These are phyloP conservation scores for Zelostemma sp. DNA, from an alignment of 1,140 invertebrate genomes.

Conservation along the genomic window DNA sequence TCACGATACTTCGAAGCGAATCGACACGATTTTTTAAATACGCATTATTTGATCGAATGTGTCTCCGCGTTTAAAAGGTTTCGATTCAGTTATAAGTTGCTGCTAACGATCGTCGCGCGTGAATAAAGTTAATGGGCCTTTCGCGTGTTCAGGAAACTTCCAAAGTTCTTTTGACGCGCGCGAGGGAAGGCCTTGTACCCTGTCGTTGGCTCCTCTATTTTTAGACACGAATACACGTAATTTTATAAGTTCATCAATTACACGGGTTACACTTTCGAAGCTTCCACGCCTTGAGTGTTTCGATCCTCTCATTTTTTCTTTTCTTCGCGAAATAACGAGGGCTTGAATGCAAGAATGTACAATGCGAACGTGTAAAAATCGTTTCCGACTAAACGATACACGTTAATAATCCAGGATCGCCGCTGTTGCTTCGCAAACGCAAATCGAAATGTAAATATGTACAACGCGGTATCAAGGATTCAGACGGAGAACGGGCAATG, in stretches of 20 bases:
- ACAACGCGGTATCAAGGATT: conserved; percentile 18
- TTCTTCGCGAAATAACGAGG: too few relatives aligned
- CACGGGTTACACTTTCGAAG: background rate
- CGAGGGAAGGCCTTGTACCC: conserved; percentile 16
- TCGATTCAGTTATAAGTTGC: conserved; percentile 13
- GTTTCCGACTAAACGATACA: conserved; percentile 7
- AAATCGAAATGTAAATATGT: conserved; percentile 2
- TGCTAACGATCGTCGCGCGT: conserved; percentile 31
- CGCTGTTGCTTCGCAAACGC: background rate
- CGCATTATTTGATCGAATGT: background rate
- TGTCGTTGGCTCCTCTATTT: background rate
- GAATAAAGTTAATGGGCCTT: conserved; percentile 57
- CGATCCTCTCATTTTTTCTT: too few relatives aligned
- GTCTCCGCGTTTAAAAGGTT: background rate
- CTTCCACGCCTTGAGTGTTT: background rate
- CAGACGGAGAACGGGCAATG: conserved; percentile 46
- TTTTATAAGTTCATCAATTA: background rate
- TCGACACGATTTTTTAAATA: background rate
- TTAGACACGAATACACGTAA: background rate
- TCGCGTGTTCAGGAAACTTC: conserved; percentile 56
- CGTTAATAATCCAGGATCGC: conserved; percentile 9
- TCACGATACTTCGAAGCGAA: too few relatives aligned
- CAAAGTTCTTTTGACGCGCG: conserved; percentile 32
- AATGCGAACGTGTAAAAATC: background rate
- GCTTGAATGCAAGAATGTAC: too few relatives aligned